Conservation (phyloP, 2,888 invertebrate species). For the Griposia aprilina region DNA sequence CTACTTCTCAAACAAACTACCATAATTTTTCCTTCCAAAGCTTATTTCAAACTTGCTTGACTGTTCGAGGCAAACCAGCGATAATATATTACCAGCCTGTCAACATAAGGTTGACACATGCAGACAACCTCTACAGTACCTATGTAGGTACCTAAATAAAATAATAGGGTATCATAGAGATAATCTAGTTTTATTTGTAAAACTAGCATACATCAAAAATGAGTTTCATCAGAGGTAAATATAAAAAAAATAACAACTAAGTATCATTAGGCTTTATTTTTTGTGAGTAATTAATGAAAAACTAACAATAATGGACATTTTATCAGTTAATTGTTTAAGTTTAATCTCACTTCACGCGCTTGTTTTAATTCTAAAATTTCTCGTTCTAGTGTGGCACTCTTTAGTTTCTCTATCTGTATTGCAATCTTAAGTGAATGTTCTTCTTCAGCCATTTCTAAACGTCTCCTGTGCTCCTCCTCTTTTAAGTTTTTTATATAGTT, state of each 20-base stretch:
- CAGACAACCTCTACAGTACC: no score
- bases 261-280: not conserved
- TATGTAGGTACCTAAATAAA: not conserved
- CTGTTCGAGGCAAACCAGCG: no score
- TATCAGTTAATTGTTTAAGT: constrained; percentile 1
- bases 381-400: constrained; percentile 30
- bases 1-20: no score
- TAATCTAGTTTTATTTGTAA: not conserved
- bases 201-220: not conserved
- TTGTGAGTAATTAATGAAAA: not conserved
- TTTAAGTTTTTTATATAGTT: constrained; percentile 28
- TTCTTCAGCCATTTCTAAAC: constrained; percentile 43
- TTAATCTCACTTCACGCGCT: constrained; percentile 12
- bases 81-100: no score
- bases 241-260: not conserved
- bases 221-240: not conserved
- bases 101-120: no score
- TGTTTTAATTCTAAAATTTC: constrained; percentile 40
- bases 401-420: constrained; percentile 35
- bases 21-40: no score
- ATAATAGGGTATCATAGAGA: not conserved
- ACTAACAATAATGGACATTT: not conserved
- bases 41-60: no score
- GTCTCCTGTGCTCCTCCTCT: constrained; percentile 33
- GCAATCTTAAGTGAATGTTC: constrained; percentile 41